Percentiles rank a stretch among this genome's conserved stretches.
Conservation (phyloP, 2,888 invertebrate genomes). For the Polyommatus iphigenia region DNA sequence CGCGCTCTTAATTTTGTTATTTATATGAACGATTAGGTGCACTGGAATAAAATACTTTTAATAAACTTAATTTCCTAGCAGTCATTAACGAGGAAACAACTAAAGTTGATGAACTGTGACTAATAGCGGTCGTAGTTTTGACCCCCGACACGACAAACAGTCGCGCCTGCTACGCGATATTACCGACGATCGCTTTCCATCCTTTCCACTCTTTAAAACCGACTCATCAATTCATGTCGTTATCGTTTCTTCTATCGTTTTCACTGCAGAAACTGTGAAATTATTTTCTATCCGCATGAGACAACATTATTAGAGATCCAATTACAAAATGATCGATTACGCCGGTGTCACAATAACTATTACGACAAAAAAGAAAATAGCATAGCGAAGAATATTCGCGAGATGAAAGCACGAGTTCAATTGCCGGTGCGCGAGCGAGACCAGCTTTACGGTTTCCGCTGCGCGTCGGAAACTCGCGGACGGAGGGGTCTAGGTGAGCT, state of each 20-base stretch:
- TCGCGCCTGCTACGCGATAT: not conserved
- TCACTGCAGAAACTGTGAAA: slow-evolving; percentile 12
- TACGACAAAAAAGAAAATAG: slow-evolving; percentile 12
- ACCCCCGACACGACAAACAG: slow-evolving; percentile 2
- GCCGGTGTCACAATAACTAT: slow-evolving; percentile 46
- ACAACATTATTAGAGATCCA: slow-evolving; percentile 19
- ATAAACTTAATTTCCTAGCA: slow-evolving; percentile 18
- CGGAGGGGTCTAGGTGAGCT: slow-evolving; percentile 39
- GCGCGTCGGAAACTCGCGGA: slow-evolving; percentile 5
- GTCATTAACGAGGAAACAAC: slow-evolving; percentile 13
- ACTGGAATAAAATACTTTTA: slow-evolving; percentile 8
- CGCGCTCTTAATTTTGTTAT: slow-evolving; percentile 20
- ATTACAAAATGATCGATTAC: slow-evolving; percentile 24
- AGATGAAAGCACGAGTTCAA: slow-evolving; percentile 33
- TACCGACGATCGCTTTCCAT: not conserved
- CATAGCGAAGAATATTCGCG: slow-evolving; percentile 15
- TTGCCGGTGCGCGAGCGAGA: not conserved
- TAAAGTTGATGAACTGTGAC: slow-evolving; percentile 13
- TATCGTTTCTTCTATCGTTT: not conserved
- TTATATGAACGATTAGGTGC: slow-evolving; percentile 19
- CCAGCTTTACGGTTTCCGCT: not conserved
- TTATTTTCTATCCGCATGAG: slow-evolving; percentile 28
- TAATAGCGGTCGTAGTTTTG: slow-evolving; percentile 9
- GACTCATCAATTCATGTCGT: not conserved
- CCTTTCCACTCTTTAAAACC: not conserved